phyloP scores from a whole-genome alignment of 2,113 vertebrate genomes.

The Chaetodon auriga region DNA sequence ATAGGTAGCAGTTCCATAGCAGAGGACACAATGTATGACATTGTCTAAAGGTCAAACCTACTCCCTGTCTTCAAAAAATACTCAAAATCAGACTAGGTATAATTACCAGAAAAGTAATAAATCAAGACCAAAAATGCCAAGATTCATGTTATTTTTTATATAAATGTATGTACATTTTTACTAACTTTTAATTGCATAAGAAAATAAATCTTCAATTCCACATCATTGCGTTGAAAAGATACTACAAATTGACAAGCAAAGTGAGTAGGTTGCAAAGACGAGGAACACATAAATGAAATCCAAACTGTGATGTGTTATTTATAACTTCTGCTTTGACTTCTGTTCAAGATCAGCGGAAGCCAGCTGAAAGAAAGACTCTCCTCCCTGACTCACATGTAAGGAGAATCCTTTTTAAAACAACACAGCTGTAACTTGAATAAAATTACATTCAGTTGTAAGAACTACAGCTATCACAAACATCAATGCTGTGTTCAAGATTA shows the following conservation, averaged over 20 bases:
- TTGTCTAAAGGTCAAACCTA: slow-evolving; percentile 59
- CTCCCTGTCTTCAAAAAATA: neutral
- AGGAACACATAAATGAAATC: slow-evolving; percentile 23
- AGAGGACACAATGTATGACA: slow-evolving; percentile 26
- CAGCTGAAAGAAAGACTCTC: neutral
- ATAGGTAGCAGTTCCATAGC: neutral
- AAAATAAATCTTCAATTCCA: neutral
- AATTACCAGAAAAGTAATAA: neutral
- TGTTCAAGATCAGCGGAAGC: neutral
- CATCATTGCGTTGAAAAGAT: neutral
- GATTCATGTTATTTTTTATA: too few relatives aligned
- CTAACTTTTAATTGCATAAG: neutral
- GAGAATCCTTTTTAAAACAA: neutral
- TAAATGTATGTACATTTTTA: neutral
- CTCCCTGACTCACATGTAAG: neutral
- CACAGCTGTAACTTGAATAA: too few relatives aligned
- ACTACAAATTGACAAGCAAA: neutral
- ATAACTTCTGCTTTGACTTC: slow-evolving; percentile 7
- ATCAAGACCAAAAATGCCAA: neutral
- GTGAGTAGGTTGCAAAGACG: neutral
- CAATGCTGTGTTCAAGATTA: neutral
- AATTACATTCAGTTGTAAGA: neutral
- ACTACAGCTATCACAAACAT: neutral
- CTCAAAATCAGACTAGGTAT: neutral
- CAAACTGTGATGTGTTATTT: slow-evolving; percentile 20